Percentiles rank a stretch among this genome's conserved stretches.
phyloP scores from a whole-genome alignment of 1,140 invertebrate genomes.

The Ceratosolen solmsi region DNA sequence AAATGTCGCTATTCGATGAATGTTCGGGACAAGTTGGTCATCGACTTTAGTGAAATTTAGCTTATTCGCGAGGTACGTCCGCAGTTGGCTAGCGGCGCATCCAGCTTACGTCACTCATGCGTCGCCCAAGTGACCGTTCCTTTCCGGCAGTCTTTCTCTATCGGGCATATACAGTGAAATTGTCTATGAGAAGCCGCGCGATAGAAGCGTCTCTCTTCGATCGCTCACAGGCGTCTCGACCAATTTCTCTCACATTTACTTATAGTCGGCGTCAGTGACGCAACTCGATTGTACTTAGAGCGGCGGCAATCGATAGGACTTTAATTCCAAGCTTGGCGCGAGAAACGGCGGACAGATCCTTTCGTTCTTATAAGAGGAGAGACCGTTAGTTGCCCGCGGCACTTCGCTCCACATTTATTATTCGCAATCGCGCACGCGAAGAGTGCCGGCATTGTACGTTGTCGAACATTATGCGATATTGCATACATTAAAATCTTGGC shows the following conservation, averaged over 20 bases:
- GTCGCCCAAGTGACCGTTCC: slow-evolving; percentile 12
- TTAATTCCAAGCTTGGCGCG: slow-evolving; percentile 23
- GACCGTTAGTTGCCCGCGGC: slow-evolving; percentile 2
- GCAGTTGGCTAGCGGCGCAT: neutral
- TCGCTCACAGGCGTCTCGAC: no score
- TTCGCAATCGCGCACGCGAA: neutral
- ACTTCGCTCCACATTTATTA: slow-evolving; percentile 14
- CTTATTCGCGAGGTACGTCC: neutral
- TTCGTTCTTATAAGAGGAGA: neutral
- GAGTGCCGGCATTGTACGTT: neutral
- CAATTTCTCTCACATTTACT: no score
- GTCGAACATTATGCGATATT: neutral
- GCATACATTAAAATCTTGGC: neutral
- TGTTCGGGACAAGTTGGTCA: no score
- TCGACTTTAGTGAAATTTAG: no score
- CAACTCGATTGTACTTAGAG: slow-evolving; percentile 25
- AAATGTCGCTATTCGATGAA: neutral
- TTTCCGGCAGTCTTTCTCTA: neutral
- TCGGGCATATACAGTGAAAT: neutral
- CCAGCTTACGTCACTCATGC: neutral
- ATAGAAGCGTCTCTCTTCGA: slow-evolving; percentile 45
- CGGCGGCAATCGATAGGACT: slow-evolving; percentile 12
- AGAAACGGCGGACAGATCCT: slow-evolving; percentile 1
- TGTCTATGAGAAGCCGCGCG: neutral
- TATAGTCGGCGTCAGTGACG: slow-evolving; percentile 1